A percentile compares a stretch with the other conserved stretches of the same genome.
Conservation (phyloP, 2,888 invertebrate genomes). For the Drosophila paracracens region DNA sequence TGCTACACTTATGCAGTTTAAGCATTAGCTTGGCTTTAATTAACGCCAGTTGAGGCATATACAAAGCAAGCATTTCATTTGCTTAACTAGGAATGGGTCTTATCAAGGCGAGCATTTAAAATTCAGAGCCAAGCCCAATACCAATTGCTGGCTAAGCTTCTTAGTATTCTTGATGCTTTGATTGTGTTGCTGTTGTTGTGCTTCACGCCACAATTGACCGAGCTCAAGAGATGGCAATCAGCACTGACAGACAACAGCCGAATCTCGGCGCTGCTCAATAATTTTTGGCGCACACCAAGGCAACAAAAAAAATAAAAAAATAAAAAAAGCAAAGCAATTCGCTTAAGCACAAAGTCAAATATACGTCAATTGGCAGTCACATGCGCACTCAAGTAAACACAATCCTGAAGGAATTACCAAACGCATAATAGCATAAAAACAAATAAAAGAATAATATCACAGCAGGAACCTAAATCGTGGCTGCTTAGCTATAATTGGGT, state of each 20-base stretch:
- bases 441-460: constrained; percentile 10
- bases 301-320: constrained; percentile 4
- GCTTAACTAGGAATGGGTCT: constrained; percentile 18
- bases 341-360: constrained; percentile 70
- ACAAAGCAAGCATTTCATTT: constrained; percentile 39
- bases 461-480: constrained; percentile 41
- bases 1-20: constrained; percentile 64
- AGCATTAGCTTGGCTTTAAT: constrained; percentile 55
- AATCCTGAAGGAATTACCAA: constrained; percentile 79
- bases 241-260: constrained; percentile 30
- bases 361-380: constrained; percentile 79
- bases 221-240: constrained; percentile 73
- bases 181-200: constrained; percentile 26
- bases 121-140: constrained; percentile 49
- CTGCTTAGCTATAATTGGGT: constrained; percentile 71
- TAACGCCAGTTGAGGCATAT: constrained; percentile 38
- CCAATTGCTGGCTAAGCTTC: constrained; percentile 62
- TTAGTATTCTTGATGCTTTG: constrained; percentile 63
- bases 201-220: constrained; percentile 60
- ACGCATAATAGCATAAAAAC: constrained; percentile 61
- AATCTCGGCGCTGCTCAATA: constrained; percentile 70
- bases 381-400: constrained; percentile 78
- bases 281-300: constrained; percentile 38
- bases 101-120: constrained; percentile 44
- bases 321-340: constrained; percentile 12